These are phyloP conservation scores for Sparus aurata DNA, from an alignment of 2,797 vertebrate genomes.

Conservation along the genomic window DNA sequence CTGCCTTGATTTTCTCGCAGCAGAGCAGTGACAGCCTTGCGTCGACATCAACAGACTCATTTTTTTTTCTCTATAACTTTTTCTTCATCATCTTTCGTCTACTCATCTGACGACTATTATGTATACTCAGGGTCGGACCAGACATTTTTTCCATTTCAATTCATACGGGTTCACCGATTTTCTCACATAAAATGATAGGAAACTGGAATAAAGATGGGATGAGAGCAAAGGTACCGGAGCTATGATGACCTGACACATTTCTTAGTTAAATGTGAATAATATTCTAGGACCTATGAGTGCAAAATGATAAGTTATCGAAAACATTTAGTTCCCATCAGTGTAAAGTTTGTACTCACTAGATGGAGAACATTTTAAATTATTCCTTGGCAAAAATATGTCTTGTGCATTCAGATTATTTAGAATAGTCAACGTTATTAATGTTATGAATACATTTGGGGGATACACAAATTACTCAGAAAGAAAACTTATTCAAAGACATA, in stretches of 20 bases:
- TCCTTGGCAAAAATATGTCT: neutral
- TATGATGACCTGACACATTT: conserved; percentile 2
- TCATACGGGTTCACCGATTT: conserved; percentile 19
- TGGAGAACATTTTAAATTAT: neutral
- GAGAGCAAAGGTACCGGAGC: conserved; percentile 1
- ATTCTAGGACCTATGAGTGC: neutral
- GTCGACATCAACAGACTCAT: conserved; percentile 73
- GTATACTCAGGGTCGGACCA: conserved; percentile 28
- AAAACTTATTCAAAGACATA: neutral
- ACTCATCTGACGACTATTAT: conserved; percentile 22
- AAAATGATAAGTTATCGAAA: neutral
- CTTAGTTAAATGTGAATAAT: conserved; percentile 11
- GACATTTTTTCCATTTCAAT: conserved; percentile 38
- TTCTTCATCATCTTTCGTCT: conserved; percentile 47
- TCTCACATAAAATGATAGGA: conserved; percentile 12
- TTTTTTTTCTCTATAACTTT: conserved; percentile 52
- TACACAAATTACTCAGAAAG: neutral
- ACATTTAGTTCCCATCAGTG: neutral
- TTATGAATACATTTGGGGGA: neutral
- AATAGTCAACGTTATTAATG: conserved; percentile 5
- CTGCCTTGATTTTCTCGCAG: conserved; percentile 87
- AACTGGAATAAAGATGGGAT: conserved; percentile 3
- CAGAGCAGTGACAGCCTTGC: conserved; percentile 86
- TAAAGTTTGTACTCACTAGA: neutral
- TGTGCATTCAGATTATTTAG: neutral